Percentiles rank a stretch among this genome's conserved stretches.
These are phyloP conservation scores for Oreonectes daqikongensis DNA, from an alignment of 2,797 vertebrate genomes.

Conservation along the genomic window DNA sequence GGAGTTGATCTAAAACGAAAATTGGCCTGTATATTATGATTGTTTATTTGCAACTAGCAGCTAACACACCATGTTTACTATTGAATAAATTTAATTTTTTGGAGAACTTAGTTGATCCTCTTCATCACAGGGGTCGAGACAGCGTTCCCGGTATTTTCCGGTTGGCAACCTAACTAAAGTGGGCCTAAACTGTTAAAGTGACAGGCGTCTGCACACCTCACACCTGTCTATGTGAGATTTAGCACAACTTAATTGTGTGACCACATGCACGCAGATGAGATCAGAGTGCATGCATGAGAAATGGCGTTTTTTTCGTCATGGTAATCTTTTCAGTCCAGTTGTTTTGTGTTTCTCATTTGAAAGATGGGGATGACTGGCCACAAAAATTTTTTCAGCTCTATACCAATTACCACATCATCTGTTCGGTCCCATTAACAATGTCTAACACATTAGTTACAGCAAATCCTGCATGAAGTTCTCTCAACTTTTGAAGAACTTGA, in stretches of 20 bases:
- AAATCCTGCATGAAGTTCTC: slow-evolving; percentile 35
- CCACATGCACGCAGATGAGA: not conserved
- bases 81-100: not conserved
- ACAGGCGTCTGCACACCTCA: not conserved
- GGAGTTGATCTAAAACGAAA: not conserved
- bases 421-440: slow-evolving; percentile 47
- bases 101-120: not conserved
- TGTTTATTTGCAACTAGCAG: not conserved
- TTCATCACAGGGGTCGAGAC: not conserved
- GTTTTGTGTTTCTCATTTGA: slow-evolving; percentile 36
- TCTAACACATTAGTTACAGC: slow-evolving; percentile 44
- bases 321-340: slow-evolving; percentile 34
- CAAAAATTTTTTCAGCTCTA: slow-evolving; percentile 30
- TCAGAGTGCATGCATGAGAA: not conserved
- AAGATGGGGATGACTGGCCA: slow-evolving; percentile 42
- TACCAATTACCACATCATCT: slow-evolving; percentile 46
- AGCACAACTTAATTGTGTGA: not conserved
- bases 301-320: slow-evolving; percentile 2
- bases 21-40: not conserved
- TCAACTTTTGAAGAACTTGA: slow-evolving; percentile 9
- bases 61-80: not conserved
- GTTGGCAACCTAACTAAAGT: not conserved
- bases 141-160: not conserved
- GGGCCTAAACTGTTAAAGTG: not conserved
- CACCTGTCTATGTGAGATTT: not conserved